Percentiles rank a stretch among this genome's conserved stretches.
phyloP scores from a whole-genome alignment of 37 sponge, comb jelly and placozoan species.

The Haliclona indistincta region DNA sequence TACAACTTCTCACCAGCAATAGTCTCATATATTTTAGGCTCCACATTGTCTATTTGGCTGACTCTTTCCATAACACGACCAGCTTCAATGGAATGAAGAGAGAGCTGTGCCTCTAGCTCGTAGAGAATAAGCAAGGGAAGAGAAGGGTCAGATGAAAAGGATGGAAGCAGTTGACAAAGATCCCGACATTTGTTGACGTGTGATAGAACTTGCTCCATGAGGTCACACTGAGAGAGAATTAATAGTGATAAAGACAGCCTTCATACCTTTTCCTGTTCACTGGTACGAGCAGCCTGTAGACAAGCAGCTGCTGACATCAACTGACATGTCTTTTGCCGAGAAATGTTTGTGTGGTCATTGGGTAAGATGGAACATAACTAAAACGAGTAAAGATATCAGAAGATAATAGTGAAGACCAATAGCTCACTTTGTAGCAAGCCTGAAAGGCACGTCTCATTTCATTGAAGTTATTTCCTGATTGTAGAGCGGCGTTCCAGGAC shows the following conservation, averaged over 20 bases:
- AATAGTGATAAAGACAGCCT: not conserved
- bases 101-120: slow-evolving; percentile 83
- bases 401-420: not conserved
- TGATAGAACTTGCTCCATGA: slow-evolving; percentile 39
- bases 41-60: slow-evolving; percentile 22
- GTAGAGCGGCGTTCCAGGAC: slow-evolving; percentile 88
- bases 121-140: slow-evolving; percentile 62
- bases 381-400: not conserved
- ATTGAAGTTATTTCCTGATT: slow-evolving; percentile 47
- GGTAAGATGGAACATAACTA: slow-evolving; percentile 24
- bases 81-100: slow-evolving; percentile 46
- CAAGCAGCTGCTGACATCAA: slow-evolving; percentile 80
- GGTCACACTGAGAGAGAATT: not conserved
- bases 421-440: slow-evolving; percentile 47
- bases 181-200: slow-evolving; percentile 46
- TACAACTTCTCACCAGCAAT: slow-evolving; percentile 39
- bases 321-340: slow-evolving; percentile 72
- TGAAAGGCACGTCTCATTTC: slow-evolving; percentile 65
- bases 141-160: slow-evolving; percentile 45
- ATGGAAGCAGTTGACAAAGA: slow-evolving; percentile 15
- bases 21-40: slow-evolving; percentile 75
- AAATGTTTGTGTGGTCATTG: slow-evolving; percentile 14
- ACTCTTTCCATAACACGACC: slow-evolving; percentile 41
- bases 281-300: slow-evolving; percentile 51
- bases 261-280: slow-evolving; percentile 26